Evolutionary conservation across 2,797 vertebrate species (phyloP).

Genomic region (Cryptoblepharus egeriae): DNA sequence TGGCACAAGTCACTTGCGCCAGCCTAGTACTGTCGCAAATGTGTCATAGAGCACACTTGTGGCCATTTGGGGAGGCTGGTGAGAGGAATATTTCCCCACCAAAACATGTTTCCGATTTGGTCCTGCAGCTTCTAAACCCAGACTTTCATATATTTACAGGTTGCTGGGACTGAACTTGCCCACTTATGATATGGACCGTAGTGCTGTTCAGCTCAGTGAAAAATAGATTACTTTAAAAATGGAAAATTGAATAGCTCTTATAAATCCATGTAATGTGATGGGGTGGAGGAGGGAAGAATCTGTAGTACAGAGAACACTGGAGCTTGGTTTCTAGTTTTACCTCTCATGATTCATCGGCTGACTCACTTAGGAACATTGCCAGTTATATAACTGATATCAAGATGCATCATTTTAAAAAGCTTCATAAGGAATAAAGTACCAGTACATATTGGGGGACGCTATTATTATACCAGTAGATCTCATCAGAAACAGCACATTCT

Average conservation of each 20-base stretch:
- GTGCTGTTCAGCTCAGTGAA: background rate
- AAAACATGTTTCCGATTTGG: too few species aligned
- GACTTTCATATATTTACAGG: background rate
- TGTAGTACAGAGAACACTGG: background rate
- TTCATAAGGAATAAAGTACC: conserved; percentile 36
- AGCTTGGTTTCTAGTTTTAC: conserved; percentile 32
- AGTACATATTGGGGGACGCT: conserved; percentile 17
- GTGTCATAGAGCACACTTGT: too few species aligned
- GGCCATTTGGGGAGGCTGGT: too few species aligned
- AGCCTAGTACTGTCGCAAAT: too few species aligned
- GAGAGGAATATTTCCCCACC: too few species aligned
- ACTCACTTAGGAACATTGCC: conserved; percentile 38
- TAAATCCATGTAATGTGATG: conserved; percentile 23
- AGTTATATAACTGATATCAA: conserved; percentile 33
- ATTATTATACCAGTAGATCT: background rate
- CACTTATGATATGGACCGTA: background rate
- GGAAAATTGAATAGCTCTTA: conserved; percentile 30
- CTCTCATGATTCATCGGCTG: conserved; percentile 44
- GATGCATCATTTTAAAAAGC: background rate
- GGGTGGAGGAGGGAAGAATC: conserved; percentile 4
- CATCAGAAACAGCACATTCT: background rate
- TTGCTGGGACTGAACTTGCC: accelerated
- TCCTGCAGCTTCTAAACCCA: too few species aligned
- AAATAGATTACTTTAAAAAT: background rate
- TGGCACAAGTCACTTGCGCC: too few species aligned